phyloP scores from a whole-genome alignment of 2,888 invertebrate species.

The Folsomia manolachei region DNA sequence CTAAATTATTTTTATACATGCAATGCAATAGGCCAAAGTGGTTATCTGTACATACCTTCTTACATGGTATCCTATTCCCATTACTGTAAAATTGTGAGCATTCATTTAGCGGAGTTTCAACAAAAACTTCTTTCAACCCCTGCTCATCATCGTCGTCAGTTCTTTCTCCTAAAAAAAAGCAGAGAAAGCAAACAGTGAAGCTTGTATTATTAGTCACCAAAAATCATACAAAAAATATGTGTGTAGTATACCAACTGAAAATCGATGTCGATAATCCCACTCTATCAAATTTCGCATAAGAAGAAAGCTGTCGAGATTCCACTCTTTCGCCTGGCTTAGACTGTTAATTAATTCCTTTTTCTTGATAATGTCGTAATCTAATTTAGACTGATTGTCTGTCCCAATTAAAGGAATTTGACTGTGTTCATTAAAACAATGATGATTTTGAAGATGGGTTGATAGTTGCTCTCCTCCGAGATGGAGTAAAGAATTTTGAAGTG shows the following conservation, averaged over 20 bases:
- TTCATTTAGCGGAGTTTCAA: too few relatives aligned
- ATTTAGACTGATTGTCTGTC: neutral
- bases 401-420: neutral
- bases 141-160: neutral
- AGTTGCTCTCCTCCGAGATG: neutral
- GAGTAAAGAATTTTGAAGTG: neutral
- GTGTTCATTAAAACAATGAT: too few relatives aligned
- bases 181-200: neutral
- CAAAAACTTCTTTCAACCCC: too few relatives aligned
- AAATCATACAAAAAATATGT: too few relatives aligned
- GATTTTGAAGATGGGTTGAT: neutral
- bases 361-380: neutral
- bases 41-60: too few relatives aligned
- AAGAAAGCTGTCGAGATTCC: conserved; percentile 26
- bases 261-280: conserved; percentile 21
- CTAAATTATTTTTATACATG: too few relatives aligned
- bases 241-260: neutral
- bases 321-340: neutral
- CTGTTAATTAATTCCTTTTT: neutral
- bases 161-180: neutral
- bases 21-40: too few relatives aligned
- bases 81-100: too few relatives aligned
- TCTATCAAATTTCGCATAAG: conserved; percentile 28
- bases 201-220: neutral
- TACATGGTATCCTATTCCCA: too few relatives aligned